Evolutionary conservation across 2,888 invertebrate species (phyloP).

Genomic region (Pheosia gnoma): DNA sequence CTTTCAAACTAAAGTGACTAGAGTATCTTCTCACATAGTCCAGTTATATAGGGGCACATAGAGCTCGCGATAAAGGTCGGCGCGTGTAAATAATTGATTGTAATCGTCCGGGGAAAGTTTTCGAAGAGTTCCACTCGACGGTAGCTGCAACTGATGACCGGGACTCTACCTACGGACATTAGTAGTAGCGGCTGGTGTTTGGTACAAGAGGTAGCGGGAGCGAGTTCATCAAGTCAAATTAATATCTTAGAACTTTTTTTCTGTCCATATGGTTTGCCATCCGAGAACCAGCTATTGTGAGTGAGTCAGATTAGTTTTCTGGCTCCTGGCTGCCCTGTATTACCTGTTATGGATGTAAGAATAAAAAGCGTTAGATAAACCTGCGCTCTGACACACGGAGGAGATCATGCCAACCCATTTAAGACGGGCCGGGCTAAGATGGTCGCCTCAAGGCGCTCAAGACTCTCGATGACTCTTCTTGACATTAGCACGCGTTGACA

Average conservation of each 20-base stretch:
- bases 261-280: too few relatives aligned
- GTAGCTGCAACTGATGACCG: slow-evolving; percentile 61
- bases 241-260: not conserved
- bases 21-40: not conserved
- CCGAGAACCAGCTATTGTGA: too few relatives aligned
- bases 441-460: too few relatives aligned
- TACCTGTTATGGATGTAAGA: too few relatives aligned
- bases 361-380: too few relatives aligned
- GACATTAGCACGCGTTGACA: too few relatives aligned
- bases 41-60: slow-evolving; percentile 17
- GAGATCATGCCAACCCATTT: too few relatives aligned
- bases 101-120: slow-evolving; percentile 48
- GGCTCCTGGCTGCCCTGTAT: too few relatives aligned
- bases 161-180: slow-evolving; percentile 24
- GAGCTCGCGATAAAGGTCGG: slow-evolving; percentile 14
- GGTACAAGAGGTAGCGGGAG: slow-evolving; percentile 4
- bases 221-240: not conserved
- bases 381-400: too few relatives aligned
- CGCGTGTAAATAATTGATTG: slow-evolving; percentile 61
- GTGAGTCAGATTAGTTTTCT: too few relatives aligned
- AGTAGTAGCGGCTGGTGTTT: slow-evolving; percentile 10
- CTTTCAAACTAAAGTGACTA: slow-evolving; percentile 4
- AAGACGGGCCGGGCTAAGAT: too few relatives aligned
- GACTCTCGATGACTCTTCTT: too few relatives aligned
- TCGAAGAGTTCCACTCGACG: slow-evolving; percentile 35